Base-by-base conservation (phyloP, 2,888 invertebrate species). In the Papilio protenor region DNA sequence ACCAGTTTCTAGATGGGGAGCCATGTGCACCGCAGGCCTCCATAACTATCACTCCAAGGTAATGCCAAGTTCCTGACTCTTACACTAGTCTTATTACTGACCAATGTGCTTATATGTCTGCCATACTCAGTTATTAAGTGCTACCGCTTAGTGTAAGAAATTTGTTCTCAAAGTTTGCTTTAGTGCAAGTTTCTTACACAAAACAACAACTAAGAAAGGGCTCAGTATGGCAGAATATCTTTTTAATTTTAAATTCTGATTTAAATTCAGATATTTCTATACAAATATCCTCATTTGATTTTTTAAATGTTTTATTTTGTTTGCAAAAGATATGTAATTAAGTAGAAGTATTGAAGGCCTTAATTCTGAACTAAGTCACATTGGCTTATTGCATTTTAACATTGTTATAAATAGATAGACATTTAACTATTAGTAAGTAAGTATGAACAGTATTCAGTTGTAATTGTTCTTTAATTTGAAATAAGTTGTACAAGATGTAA, bases 391-490 rank as follows among this genome's bases (percentile, higher is more conserved):
- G 74, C 74, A 64, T 64, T 74, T 73, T 64, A 47, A 74, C 23
- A 72, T 18, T 52, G 52, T 72, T 18, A 18, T 72, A 52, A 45
- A 59, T 21, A 40, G 8, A 52, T 59, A 27, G 52, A 23, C 52
- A 57, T 12, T 18, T 66, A 52, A 71, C 66, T 66, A 75, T 55
- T 78, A 78, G 78, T 23, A 59, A 47, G 14, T 78, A 76, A 73
- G 64, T 72, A 27, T 72, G 73, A 78, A 73, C 78, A 78, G 78
- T 78, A 78, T 78, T 78, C 57, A 59, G 33, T 18, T 75, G 64
- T 14, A 55, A 69, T 76, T 78, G 73, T 73, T 74, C 71, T 16
- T 55, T 49, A 64, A 23, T 52, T 78, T 40, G 8, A 40, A 40
- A 40, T 71, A 71, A 71, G 70, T 33, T 52, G 33, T 45, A 45